Evolutionary conservation across 37 sponge, comb jelly and placozoan species (phyloP).

Genomic region (Mnemiopsis leidyi): DNA sequence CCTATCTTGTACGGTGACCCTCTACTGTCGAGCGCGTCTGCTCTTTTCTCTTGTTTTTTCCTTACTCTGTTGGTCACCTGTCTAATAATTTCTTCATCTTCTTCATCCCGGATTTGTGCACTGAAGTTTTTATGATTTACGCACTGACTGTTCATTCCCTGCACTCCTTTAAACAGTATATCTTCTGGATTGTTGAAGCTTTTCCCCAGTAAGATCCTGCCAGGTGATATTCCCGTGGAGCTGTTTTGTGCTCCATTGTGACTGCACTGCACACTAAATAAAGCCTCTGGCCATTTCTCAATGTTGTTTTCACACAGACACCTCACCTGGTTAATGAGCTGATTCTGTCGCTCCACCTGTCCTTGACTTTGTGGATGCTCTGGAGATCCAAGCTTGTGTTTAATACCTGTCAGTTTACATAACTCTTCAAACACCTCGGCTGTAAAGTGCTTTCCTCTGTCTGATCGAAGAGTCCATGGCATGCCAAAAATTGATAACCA

Average conservation of each 20-base stretch:
- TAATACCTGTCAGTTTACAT: not conserved
- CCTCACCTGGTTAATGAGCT: not conserved
- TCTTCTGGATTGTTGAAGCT: too few relatives aligned
- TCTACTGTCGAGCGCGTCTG: not conserved
- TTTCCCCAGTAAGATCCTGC: too few relatives aligned
- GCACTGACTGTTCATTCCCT: too few relatives aligned
- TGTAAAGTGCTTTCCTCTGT: slow-evolving; percentile 16
- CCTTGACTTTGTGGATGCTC: slow-evolving; percentile 10
- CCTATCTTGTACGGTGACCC: not conserved
- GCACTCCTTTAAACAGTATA: too few relatives aligned
- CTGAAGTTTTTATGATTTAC: too few relatives aligned
- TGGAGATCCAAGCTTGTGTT: not conserved
- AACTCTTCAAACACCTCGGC: not conserved
- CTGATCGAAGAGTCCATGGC: not conserved
- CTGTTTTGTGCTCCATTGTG: too few relatives aligned
- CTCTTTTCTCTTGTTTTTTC: too few relatives aligned
- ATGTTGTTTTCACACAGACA: not conserved
- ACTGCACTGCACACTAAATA: not conserved
- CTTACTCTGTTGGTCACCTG: too few relatives aligned
- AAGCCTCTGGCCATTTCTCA: not conserved
- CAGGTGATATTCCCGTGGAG: too few relatives aligned
- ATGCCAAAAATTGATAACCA: not conserved
- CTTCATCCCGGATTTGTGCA: too few relatives aligned
- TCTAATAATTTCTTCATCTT: too few relatives aligned
- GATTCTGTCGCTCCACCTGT: not conserved